Percentiles rank a stretch among this genome's conserved stretches.
phyloP scores from a whole-genome alignment of 2,113 vertebrate species.

The Ptychochromis oligacanthus region DNA sequence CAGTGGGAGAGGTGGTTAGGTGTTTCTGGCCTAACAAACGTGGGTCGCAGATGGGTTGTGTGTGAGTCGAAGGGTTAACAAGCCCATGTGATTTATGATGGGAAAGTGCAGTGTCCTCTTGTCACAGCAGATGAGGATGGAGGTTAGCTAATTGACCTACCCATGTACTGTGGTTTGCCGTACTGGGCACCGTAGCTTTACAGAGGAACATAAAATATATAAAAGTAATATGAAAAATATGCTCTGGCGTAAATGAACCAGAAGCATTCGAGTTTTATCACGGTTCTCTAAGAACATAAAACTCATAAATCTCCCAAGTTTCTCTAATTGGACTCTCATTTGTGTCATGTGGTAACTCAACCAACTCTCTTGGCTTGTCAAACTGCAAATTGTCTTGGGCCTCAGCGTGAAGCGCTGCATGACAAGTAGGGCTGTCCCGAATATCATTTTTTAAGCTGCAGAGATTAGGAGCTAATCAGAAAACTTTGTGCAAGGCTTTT shows the following conservation, averaged over 20 bases:
- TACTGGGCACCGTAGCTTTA: slow-evolving; percentile 8
- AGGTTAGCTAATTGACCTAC: slow-evolving; percentile 25
- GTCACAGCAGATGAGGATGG: slow-evolving; percentile 2
- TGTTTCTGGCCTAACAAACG: slow-evolving; percentile 57
- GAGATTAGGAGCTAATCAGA: not conserved
- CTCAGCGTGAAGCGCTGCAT: not conserved
- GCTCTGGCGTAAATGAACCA: not conserved
- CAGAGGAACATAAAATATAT: not conserved
- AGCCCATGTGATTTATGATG: slow-evolving; percentile 44
- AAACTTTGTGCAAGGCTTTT: not conserved
- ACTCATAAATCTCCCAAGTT: not conserved
- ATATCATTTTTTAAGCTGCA: not conserved
- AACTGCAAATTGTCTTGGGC: not conserved
- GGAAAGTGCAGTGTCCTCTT: slow-evolving; percentile 12
- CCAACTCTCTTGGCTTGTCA: not conserved
- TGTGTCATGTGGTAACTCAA: not conserved
- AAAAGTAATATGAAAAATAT: not conserved
- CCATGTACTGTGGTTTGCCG: not conserved
- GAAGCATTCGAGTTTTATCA: not conserved
- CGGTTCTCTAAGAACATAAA: not conserved
- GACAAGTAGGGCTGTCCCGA: slow-evolving; percentile 13
- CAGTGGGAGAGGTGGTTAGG: slow-evolving; percentile 72
- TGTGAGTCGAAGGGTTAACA: slow-evolving; percentile 83
- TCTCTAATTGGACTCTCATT: not conserved
- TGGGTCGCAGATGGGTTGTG: slow-evolving; percentile 77